A percentile compares a stretch with the other conserved stretches of the same genome.
Conservation (phyloP, 2,888 invertebrate species). For the Seira musarum region DNA sequence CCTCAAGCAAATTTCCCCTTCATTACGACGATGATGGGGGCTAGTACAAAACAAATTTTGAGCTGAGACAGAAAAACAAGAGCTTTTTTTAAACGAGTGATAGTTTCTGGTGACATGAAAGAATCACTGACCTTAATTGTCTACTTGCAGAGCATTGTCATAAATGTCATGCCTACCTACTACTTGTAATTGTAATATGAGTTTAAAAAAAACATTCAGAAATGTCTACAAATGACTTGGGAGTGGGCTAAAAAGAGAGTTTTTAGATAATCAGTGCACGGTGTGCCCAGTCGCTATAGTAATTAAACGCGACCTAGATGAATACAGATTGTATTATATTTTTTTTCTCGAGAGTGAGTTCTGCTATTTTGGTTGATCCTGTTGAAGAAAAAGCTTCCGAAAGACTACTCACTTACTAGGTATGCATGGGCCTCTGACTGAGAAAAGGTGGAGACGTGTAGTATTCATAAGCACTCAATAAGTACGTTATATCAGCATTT, state of each 20-base stretch:
- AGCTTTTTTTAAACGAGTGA: neutral
- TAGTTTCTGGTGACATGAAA: conserved; percentile 16
- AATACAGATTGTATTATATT: conserved; percentile 44
- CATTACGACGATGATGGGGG: conserved; percentile 45
- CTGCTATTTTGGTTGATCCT: no score
- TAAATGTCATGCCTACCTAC: neutral
- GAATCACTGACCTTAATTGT: conserved; percentile 51
- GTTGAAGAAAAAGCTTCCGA: neutral
- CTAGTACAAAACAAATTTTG: conserved; percentile 38
- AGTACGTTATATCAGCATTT: conserved; percentile 1
- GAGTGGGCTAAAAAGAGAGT: conserved; percentile 44
- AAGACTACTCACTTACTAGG: conserved; percentile 12
- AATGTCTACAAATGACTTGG: conserved; percentile 29
- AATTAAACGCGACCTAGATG: conserved; percentile 57
- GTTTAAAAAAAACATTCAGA: neutral
- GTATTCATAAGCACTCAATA: neutral
- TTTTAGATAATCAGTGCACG: conserved; percentile 38
- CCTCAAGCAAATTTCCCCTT: conserved; percentile 56
- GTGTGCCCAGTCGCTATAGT: conserved; percentile 34
- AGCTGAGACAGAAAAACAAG: neutral
- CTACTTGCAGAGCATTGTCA: conserved; percentile 20
- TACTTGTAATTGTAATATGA: neutral
- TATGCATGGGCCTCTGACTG: conserved; percentile 1
- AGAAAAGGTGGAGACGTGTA: conserved; percentile 10
- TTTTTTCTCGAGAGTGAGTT: conserved; percentile 4